These are phyloP conservation scores for Forbesichthys agassizii DNA, from an alignment of 2,113 vertebrate genomes.

Conservation along the genomic window DNA sequence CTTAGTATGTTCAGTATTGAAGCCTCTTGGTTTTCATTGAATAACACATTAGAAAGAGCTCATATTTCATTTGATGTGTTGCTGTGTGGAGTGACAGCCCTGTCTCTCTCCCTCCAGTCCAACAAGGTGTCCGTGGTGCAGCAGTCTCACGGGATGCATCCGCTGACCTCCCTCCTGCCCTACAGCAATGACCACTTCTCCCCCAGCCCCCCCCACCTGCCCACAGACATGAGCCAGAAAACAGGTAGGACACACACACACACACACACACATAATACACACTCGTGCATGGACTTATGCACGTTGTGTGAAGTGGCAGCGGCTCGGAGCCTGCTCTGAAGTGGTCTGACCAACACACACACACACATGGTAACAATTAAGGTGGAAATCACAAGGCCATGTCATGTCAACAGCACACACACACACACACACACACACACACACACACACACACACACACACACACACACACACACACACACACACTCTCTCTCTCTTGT, in stretches of 20 bases:
- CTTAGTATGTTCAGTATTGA: too few relatives aligned
- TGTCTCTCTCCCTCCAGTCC: slow-evolving; percentile 81
- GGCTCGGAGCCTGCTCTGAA: slow-evolving; percentile 58
- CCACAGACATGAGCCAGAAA: slow-evolving; percentile 95
- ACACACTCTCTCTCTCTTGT: background rate
- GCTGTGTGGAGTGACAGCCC: background rate
- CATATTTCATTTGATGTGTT: too few relatives aligned
- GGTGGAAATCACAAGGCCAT: slow-evolving; percentile 66
- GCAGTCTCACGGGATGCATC: slow-evolving; percentile 91
- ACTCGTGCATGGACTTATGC: slow-evolving; percentile 19
- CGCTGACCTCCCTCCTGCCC: slow-evolving; percentile 91
- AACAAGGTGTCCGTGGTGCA: slow-evolving; percentile 95
- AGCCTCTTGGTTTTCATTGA: too few relatives aligned
- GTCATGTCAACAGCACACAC: slow-evolving; percentile 52
- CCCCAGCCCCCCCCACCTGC: slow-evolving; percentile 88
- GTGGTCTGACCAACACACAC: slow-evolving; percentile 57
- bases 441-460: slow-evolving; percentile 23
- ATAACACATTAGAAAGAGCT: too few relatives aligned
- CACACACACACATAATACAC: slow-evolving; percentile 5
- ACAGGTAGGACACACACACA: slow-evolving; percentile 79
- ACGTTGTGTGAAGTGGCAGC: slow-evolving; percentile 58
- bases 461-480: slow-evolving; percentile 20
- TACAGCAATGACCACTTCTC: slow-evolving; percentile 97
- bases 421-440: background rate
- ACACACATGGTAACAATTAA: slow-evolving; percentile 73